Base-by-base conservation (phyloP, 1,140 invertebrate species). In the Aphis gossypii region DNA sequence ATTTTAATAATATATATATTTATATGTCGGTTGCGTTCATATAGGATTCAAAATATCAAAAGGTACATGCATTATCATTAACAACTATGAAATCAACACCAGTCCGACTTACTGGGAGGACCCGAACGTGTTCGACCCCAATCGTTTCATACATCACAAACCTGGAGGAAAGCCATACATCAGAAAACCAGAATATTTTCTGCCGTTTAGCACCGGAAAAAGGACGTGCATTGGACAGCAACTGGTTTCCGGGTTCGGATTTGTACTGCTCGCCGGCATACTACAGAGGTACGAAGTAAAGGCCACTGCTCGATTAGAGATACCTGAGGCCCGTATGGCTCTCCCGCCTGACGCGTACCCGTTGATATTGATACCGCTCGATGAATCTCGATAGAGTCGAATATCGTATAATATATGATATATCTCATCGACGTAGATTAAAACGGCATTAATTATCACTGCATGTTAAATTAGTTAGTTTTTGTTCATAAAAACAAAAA, bases 221-320 rank as follows among this genome's bases (percentile, higher is more conserved):
- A 96, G 98, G 23, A 97, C 97, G 0, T 99, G 98, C 94, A 97
- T 99, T 94, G 98, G 98, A 1, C 98, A 98, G 95, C 97, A 97
- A 91, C 95, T 99, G 56, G 97, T 98, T 0, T 96, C 97, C n/a
- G 96, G 97, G 60, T 96, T 98, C 95, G 96, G 96, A 91, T 97
- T 98, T 95, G 95, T 97, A 0, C 96, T 97, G 92, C 95, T 98
- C 54, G 96, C 97, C 0, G 97, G 96, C 51, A 95, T 98, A 25
- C 94, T 98, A 48, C 97, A 98, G 94, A 96, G 97, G 93, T 98
- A 97, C 94, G 96, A 97, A 84, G 96, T 98, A n/a, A 95, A 95
- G 1, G 95, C 96, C 25, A 95, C 95, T 2, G 95, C 96, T 94
- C 94, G 95, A 20, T 95, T 97, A 20, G 96, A 95, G 92, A 96